Evolutionary conservation across 2,797 vertebrate species (phyloP).

Genomic region (Pseudomugil gertrudae): DNA sequence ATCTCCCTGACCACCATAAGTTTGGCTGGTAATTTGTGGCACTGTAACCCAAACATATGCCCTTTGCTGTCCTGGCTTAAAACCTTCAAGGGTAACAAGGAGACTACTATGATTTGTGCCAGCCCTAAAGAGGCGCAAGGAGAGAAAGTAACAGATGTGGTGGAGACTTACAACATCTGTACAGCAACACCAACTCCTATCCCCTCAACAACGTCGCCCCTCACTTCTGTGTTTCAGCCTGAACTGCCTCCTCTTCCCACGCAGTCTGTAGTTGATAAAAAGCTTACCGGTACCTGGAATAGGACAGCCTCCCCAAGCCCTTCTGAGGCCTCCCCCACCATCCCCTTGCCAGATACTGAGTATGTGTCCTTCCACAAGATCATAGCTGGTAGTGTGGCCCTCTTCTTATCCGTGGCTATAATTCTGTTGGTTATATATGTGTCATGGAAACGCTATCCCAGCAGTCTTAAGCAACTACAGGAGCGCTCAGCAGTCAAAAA

Average conservation of each 20-base stretch:
- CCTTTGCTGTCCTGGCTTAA: conserved; percentile 93
- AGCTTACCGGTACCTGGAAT: conserved; percentile 69
- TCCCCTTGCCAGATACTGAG: conserved; percentile 88
- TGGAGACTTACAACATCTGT: conserved; percentile 92
- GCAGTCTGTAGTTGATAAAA: conserved; percentile 77
- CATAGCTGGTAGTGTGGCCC: conserved; percentile 93
- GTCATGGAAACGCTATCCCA: conserved; percentile 96
- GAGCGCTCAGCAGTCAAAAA: conserved; percentile 92
- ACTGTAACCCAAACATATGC: conserved; percentile 93
- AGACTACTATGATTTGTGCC: conserved; percentile 93
- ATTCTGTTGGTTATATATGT: conserved; percentile 97
- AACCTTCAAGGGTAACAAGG: conserved; percentile 94
- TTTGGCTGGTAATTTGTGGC: conserved; percentile 95
- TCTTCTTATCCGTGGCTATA: conserved; percentile 94
- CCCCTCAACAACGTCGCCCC: conserved; percentile 81
- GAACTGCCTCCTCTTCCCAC: conserved; percentile 84
- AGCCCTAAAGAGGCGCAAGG: conserved; percentile 94
- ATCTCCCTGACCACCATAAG: conserved; percentile 96
- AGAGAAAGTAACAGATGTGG: conserved; percentile 91
- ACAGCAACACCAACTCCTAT: conserved; percentile 83
- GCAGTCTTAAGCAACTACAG: conserved; percentile 95
- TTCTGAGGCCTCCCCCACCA: conserved; percentile 77
- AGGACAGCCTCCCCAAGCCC: conserved; percentile 77
- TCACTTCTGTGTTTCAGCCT: conserved; percentile 79
- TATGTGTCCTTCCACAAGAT: conserved; percentile 98